Evolutionary conservation across 53 echinoderm and acorn worm genomes (phyloP), one percentile per base, ranked within the genome.

Genomic region (Henricia sp.): DNA sequence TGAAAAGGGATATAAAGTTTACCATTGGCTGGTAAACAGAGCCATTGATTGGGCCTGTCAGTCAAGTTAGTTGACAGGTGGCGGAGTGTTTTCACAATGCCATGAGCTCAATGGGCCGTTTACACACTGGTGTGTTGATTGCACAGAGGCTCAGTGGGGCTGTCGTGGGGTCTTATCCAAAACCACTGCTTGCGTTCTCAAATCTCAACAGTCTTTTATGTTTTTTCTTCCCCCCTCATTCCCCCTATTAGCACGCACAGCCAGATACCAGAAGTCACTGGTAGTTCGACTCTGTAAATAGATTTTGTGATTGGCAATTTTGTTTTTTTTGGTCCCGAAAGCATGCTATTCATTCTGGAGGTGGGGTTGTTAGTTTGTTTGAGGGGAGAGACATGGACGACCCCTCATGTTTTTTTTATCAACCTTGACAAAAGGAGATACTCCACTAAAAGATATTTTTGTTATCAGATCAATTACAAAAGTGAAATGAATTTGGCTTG

Each of bases 31-130:
- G 70, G 83, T 88, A 88, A 88, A 88, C 88, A 88, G 17, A 30
- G 72, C 88, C 21, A 88, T 88, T 88, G 88, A 88, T 88, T 68
- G 30, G 52, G 53, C 66, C 83, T 88, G 88, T 72, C 88, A 88
- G 38, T 88, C 88, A 88, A 50, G 33, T 50, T 88, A 25, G 59
- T 16, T 83, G 88, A 83, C 88, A 88, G 88, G 63, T 88, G 50
- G 39, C 39, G 64, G 63, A 63, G 86, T 85, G 74, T 85, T 85
- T 85, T 85, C 74, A 85, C 86, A 85, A 85, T 74, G 73, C 86
- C 74, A 85, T 85, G 74, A 66, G 86, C 86, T 85, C 72, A 74
- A 85, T 85, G 86, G 66, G 43, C 63, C 74, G 63, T 72, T 74
- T 64, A 74, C 62, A 62, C 37, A 63, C 44, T 74, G 86, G 73